These are phyloP conservation scores for Cosmia pyralina DNA, from an alignment of 2,888 invertebrate genomes.

Conservation along the genomic window DNA sequence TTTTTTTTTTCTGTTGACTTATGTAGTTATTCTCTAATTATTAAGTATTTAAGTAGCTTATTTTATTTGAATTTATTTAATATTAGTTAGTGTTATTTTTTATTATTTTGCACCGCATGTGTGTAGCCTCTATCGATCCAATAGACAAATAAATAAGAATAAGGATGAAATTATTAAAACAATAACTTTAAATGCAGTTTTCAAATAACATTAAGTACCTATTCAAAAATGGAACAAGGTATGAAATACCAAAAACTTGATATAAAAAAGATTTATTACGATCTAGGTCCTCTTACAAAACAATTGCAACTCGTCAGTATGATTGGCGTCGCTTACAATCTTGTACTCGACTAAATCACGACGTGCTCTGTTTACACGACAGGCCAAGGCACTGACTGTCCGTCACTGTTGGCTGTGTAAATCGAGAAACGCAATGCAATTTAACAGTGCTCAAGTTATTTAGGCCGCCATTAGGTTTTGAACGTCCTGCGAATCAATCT, in stretches of 20 bases:
- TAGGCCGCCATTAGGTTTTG: slow-evolving; percentile 54
- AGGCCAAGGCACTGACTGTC: neutral
- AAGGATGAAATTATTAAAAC: neutral
- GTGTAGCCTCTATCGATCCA: too few species aligned
- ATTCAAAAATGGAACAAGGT: neutral
- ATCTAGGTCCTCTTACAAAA: slow-evolving; percentile 33
- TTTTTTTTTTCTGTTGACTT: too few species aligned
- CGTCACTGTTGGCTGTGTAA: slow-evolving; percentile 22
- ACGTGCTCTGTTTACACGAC: slow-evolving; percentile 24
- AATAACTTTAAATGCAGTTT: neutral
- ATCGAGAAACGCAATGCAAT: slow-evolving; percentile 50
- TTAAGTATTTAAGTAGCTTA: too few species aligned
- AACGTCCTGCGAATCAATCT: slow-evolving; percentile 61
- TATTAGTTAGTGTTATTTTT: too few species aligned
- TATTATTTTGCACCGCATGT: too few species aligned
- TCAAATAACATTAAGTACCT: neutral
- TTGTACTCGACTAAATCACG: slow-evolving; percentile 22
- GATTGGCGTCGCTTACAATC: slow-evolving; percentile 65
- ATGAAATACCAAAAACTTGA: neutral
- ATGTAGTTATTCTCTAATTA: too few species aligned
- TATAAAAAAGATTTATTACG: neutral
- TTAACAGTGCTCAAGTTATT: slow-evolving; percentile 63
- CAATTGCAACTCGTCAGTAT: slow-evolving; percentile 59
- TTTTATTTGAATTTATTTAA: too few species aligned
- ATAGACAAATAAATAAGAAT: neutral